Conservation (phyloP, 2,888 invertebrate genomes). For the Conops quadrifasciatus region DNA sequence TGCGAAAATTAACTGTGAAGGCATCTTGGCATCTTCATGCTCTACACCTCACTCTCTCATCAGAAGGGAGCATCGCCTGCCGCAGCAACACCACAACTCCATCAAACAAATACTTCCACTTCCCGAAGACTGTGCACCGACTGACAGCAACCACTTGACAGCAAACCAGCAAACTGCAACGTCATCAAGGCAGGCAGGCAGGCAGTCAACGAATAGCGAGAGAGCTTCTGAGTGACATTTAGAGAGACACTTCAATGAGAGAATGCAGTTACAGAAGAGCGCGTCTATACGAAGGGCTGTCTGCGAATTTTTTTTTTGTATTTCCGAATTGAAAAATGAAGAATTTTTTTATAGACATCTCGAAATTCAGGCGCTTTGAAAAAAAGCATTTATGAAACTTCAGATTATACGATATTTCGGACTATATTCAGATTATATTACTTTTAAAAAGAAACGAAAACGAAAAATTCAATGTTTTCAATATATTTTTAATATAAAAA, state of each 20-base stretch:
- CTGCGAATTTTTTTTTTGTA: too few species aligned
- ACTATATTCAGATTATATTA: too few species aligned
- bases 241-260: constrained; percentile 20
- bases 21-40: constrained; percentile 21
- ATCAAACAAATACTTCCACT: constrained; percentile 14
- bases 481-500: too few species aligned
- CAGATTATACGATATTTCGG: too few species aligned
- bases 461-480: too few species aligned
- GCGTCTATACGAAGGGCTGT: not conserved
- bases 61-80: not conserved
- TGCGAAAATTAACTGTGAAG: constrained; percentile 52
- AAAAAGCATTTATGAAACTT: too few species aligned
- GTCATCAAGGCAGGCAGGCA: not conserved
- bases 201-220: not conserved
- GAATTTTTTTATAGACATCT: too few species aligned
- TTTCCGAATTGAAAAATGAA: too few species aligned
- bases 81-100: not conserved
- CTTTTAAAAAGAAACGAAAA: too few species aligned
- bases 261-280: not conserved
- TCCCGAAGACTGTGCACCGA: constrained; percentile 18
- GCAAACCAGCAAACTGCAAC: constrained; percentile 10
- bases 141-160: constrained; percentile 36
- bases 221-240: not conserved
- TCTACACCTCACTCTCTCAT: too few species aligned
- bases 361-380: too few species aligned